A percentile compares a stretch with the other conserved stretches of the same genome.
These are phyloP conservation scores for Tachina fera DNA, from an alignment of 2,888 invertebrate species.

Conservation along the genomic window DNA sequence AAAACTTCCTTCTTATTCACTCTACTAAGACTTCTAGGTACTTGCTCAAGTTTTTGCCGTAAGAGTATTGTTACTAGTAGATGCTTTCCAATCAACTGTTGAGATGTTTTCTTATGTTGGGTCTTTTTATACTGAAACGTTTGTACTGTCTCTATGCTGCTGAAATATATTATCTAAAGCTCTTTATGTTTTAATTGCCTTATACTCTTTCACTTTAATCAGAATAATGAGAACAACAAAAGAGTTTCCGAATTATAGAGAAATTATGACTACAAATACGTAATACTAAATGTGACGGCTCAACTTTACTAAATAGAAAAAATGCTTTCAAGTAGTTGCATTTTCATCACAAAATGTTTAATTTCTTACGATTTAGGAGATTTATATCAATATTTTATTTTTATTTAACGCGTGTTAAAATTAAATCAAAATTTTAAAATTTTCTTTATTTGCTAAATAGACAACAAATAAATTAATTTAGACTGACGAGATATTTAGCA, in stretches of 20 bases:
- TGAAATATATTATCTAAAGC: constrained; percentile 34
- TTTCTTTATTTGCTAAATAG: too few species aligned
- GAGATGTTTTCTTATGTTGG: constrained; percentile 36
- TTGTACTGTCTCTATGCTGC: constrained; percentile 24
- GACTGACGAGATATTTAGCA: too few species aligned
- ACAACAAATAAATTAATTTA: too few species aligned
- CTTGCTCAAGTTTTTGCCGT: neutral
- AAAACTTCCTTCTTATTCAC: constrained; percentile 10
- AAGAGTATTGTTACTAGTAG: constrained; percentile 6
- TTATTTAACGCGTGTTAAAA: too few species aligned
- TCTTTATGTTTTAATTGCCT: constrained; percentile 41
- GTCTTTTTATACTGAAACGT: constrained; percentile 59
- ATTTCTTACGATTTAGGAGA: too few species aligned
- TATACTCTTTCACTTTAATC: constrained; percentile 55
- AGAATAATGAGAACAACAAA: constrained; percentile 9
- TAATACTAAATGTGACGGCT: constrained; percentile 5
- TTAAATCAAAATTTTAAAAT: too few species aligned
- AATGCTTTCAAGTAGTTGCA: neutral
- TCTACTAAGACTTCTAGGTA: neutral
- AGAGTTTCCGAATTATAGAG: constrained; percentile 33
- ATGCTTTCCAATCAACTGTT: constrained; percentile 60
- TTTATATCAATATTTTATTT: too few species aligned
- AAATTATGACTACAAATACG: neutral
- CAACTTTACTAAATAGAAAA: constrained; percentile 41
- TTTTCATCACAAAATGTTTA: neutral